Conservation (phyloP, 2,113 vertebrate genomes). For the Aplodontia rufa region DNA sequence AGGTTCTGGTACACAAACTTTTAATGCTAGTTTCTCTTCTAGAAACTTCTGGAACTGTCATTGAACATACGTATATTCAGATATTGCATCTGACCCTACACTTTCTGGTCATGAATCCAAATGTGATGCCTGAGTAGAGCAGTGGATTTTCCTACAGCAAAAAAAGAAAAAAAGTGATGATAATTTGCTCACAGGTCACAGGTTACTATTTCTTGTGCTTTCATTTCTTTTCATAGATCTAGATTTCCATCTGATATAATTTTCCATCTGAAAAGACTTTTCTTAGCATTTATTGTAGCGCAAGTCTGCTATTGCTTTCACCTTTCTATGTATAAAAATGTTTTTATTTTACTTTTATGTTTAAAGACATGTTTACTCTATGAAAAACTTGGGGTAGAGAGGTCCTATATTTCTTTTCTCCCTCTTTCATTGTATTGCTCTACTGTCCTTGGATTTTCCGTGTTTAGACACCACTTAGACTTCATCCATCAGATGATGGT, state of each 20-base stretch:
- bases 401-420: background rate
- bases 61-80: background rate
- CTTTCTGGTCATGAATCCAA: background rate
- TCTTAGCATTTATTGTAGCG: background rate
- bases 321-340: background rate
- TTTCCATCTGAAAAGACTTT: background rate
- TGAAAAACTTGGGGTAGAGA: background rate
- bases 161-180: background rate
- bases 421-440: rapidly evolving
- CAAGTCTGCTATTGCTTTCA: background rate
- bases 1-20: background rate
- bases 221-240: background rate
- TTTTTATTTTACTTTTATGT: background rate
- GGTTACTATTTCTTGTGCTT: background rate
- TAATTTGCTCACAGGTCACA: background rate
- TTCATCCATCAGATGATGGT: background rate
- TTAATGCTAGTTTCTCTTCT: background rate
- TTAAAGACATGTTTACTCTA: background rate
- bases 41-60: background rate
- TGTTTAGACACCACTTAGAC: background rate
- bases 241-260: background rate
- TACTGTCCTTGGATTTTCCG: background rate
- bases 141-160: background rate
- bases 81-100: background rate
- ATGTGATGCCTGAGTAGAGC: background rate